Percentiles rank a stretch among this genome's conserved stretches.
Conservation (phyloP, 2,888 invertebrate species). For the Gastrophysa polygoni region DNA sequence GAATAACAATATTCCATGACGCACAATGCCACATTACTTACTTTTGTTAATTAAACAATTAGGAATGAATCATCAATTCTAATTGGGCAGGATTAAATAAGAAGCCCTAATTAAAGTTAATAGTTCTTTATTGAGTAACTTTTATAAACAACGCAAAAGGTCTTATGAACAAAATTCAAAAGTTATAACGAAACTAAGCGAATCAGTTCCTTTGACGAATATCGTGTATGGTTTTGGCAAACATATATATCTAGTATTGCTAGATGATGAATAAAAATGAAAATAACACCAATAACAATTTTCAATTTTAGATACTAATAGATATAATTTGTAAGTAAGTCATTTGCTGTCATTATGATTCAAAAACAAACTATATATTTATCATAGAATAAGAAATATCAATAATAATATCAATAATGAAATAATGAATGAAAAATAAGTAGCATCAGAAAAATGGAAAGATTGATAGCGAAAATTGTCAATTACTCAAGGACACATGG, state of each 20-base stretch:
- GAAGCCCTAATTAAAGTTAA: conserved; percentile 49
- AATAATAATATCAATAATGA: too few relatives aligned
- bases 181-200: conserved; percentile 29
- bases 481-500: too few relatives aligned
- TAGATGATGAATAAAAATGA: background rate
- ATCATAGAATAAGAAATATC: too few relatives aligned
- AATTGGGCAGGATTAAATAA: conserved; percentile 51
- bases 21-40: conserved; percentile 18
- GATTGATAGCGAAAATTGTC: too few relatives aligned
- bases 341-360: too few relatives aligned
- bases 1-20: conserved; percentile 25
- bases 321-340: too few relatives aligned
- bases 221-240: conserved; percentile 15
- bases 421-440: too few relatives aligned
- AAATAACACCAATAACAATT: too few relatives aligned
- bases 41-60: conserved; percentile 44
- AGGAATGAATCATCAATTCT: conserved; percentile 44
- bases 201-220: conserved; percentile 29
- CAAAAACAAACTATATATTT: too few relatives aligned
- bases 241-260: conserved; percentile 14
- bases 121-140: conserved; percentile 49
- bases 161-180: conserved; percentile 35
- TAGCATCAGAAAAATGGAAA: too few relatives aligned
- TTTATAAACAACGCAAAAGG: conserved; percentile 44
- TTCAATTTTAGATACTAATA: too few relatives aligned